Evolutionary conservation across 2,888 invertebrate genomes (phyloP).

Genomic region (Phorcus lineatus): DNA sequence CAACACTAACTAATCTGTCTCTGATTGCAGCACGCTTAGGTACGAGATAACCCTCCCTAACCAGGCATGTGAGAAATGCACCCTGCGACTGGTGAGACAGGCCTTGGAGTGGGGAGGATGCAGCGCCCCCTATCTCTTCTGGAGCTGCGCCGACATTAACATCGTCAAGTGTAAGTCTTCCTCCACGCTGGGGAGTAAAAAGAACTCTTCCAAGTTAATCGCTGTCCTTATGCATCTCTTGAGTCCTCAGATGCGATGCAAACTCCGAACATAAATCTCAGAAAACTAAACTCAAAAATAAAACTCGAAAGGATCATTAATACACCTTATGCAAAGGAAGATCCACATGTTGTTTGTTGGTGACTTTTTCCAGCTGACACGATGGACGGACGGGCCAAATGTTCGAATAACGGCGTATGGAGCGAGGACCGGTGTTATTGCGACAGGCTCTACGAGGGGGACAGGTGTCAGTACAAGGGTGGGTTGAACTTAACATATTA

Average conservation of each 20-base stretch:
- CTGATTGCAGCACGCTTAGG: conserved; percentile 45
- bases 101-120: conserved; percentile 90
- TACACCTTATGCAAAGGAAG: too few relatives aligned
- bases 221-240: too few relatives aligned
- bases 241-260: too few relatives aligned
- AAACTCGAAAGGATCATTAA: too few relatives aligned
- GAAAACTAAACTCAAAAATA: too few relatives aligned
- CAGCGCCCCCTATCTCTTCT: conserved; percentile 84
- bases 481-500: too few relatives aligned
- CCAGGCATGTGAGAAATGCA: conserved; percentile 91
- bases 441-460: conserved; percentile 83
- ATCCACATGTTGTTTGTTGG: too few relatives aligned
- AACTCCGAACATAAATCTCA: too few relatives aligned
- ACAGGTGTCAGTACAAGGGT: conserved; percentile 86
- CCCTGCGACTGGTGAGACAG: conserved; percentile 90
- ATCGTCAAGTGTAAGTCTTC: conserved; percentile 76
- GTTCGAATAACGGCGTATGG: conserved; percentile 85
- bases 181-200: too few relatives aligned
- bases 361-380: not conserved
- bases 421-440: conserved; percentile 72
- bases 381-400: conserved; percentile 84
- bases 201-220: too few relatives aligned
- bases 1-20: too few relatives aligned
- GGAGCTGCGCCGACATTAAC: conserved; percentile 96
- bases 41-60: conserved; percentile 88